These are phyloP conservation scores for Brachyrhaphis roseni DNA, from an alignment of 2,797 vertebrate species.

Conservation along the genomic window DNA sequence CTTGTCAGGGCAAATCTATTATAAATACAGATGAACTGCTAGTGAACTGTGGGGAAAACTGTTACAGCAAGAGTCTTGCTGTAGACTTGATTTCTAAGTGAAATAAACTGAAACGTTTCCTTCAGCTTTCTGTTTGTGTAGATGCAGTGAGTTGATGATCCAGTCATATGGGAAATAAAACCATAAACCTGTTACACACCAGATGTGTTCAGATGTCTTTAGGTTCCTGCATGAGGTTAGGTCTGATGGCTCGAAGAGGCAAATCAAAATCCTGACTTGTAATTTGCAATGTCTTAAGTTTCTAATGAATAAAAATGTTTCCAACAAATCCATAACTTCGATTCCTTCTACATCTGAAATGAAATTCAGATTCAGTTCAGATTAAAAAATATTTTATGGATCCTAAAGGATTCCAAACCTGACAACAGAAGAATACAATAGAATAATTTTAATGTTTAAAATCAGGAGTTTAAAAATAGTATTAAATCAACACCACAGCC, in stretches of 20 bases:
- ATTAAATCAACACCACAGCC: too few relatives aligned
- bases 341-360: too few relatives aligned
- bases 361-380: too few relatives aligned
- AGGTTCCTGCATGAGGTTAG: not conserved
- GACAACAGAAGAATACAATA: too few relatives aligned
- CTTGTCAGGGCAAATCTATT: not conserved
- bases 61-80: not conserved
- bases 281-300: not conserved
- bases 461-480: too few relatives aligned
- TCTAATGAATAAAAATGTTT: not conserved
- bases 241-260: not conserved
- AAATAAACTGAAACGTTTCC: not conserved
- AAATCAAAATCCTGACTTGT: not conserved
- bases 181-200: not conserved
- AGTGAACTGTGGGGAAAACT: not conserved
- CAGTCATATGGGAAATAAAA: not conserved
- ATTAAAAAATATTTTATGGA: too few relatives aligned
- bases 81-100: not conserved
- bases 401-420: too few relatives aligned
- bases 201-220: not conserved
- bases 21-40: not conserved
- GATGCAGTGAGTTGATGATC: not conserved
- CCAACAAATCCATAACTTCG: not conserved
- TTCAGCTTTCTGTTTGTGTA: not conserved
- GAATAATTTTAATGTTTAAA: too few relatives aligned